Evolutionary conservation across 2,113 vertebrate species (phyloP), one percentile per base, ranked within the genome.

Genomic region (Poicephalus gulielmi): DNA sequence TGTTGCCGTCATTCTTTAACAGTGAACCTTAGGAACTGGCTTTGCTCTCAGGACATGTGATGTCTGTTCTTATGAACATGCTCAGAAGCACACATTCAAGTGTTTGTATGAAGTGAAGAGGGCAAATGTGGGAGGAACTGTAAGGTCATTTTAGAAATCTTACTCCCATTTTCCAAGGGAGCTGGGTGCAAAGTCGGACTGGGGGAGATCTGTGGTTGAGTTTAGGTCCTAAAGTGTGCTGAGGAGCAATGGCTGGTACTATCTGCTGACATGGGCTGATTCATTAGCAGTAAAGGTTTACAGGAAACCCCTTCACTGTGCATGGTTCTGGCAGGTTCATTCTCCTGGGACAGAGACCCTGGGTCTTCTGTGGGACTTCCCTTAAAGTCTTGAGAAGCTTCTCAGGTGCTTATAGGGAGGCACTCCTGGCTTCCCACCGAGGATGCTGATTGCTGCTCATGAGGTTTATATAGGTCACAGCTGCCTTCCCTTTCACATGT

Each of bases 151-250:
- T 71, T 30, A 47, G 44, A 64, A 81, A 27, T 15, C 25, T 75
- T 46, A 37, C 19, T 71, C 19, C 50, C 30, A 3, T 25, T 71
- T 79, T 68, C 43, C 33, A 41, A 41, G 39, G 11, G 24, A 79
- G 4, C 18, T 27, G 41, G 63, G 11, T 1, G 1, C 20, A 47
- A 52, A 85, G 39, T 0, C 1, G 7, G 57, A 28, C 27, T 1
- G 1, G 41, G 60, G 35, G 9, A 74, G 9, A 33, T 39, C 10
- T 24, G 46, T 35, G 37, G 7, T 15, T 30, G 18, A 47, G 53
- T 82, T 71, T 22, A 46, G 14, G 27, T 82, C 37, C 50, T 53
- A 55, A 11, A 0, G 0, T 37, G 9, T 25, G 35, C 35, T 77
- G 7, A 6, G 63, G 43, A 60, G 53, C 52, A 68, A 60, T 39